Evolutionary conservation across 2,888 invertebrate genomes (phyloP).

Genomic region (Globia sparganii): DNA sequence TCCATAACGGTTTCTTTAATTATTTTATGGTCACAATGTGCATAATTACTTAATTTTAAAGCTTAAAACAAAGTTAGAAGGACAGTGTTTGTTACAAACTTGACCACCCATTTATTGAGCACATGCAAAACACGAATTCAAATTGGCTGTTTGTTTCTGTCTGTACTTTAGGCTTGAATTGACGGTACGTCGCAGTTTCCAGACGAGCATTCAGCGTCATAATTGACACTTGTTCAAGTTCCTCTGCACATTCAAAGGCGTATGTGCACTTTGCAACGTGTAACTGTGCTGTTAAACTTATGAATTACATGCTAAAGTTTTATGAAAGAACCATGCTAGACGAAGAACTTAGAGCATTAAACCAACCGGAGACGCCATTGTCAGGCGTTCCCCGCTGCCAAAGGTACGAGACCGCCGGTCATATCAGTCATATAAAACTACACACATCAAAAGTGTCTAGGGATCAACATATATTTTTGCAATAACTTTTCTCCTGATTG

Average conservation of each 20-base stretch:
- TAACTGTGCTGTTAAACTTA: neutral
- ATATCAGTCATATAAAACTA: no score
- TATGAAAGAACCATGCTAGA: no score
- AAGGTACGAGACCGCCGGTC: no score
- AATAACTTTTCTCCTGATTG: no score
- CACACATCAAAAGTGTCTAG: no score
- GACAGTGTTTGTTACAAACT: neutral
- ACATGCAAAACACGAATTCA: neutral
- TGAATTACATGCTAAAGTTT: neutral
- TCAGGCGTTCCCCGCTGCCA: no score
- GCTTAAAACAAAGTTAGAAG: neutral
- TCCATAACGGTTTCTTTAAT: neutral
- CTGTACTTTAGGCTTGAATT: neutral
- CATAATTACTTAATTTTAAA: no score
- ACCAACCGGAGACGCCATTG: no score
- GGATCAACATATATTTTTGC: no score
- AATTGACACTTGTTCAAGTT: constrained; percentile 42
- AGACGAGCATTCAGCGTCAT: constrained; percentile 17
- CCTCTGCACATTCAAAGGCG: constrained; percentile 6
- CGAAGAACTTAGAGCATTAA: no score
- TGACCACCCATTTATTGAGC: neutral
- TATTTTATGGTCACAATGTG: no score
- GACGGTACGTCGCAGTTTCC: neutral
- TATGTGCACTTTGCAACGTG: neutral
- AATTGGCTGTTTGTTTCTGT: neutral